A percentile compares a stretch with the other conserved stretches of the same genome.
These are phyloP conservation scores for Cavia aperea DNA, from an alignment of 2,113 vertebrate genomes.

Conservation along the genomic window DNA sequence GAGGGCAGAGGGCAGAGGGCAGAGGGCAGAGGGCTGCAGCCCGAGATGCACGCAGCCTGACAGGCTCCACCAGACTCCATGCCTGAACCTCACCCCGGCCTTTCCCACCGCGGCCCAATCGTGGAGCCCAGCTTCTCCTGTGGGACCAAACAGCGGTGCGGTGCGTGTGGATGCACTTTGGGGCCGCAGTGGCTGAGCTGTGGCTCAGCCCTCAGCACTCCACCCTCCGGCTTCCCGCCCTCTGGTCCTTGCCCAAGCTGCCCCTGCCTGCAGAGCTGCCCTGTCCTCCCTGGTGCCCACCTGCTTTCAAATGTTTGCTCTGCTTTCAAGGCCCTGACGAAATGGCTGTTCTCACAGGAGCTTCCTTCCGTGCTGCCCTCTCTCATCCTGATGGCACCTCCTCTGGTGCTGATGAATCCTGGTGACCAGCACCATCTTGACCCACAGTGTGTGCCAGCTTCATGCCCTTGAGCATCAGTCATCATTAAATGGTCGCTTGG, in stretches of 20 bases:
- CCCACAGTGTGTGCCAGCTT: fast-evolving
- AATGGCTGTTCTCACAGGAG: neutral
- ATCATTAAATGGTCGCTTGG: no score
- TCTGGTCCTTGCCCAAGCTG: neutral
- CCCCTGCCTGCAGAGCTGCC: neutral
- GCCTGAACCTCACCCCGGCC: neutral
- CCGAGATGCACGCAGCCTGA: neutral
- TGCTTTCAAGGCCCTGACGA: neutral
- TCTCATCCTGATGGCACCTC: neutral
- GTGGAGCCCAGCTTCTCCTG: neutral
- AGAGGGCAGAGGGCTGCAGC: neutral
- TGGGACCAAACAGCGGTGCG: neutral
- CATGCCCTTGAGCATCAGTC: neutral
- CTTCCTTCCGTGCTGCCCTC: neutral
- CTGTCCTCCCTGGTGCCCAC: neutral
- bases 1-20: neutral
- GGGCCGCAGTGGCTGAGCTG: neutral
- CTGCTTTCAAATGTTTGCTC: neutral
- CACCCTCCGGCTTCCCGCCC: neutral
- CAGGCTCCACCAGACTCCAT: neutral
- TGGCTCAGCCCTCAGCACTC: neutral
- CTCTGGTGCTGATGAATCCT: no score
- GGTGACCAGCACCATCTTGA: no score
- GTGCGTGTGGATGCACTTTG: neutral
- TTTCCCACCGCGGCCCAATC: neutral